Conservation (phyloP, 2,113 vertebrate genomes). For the Chloebia gouldiae region DNA sequence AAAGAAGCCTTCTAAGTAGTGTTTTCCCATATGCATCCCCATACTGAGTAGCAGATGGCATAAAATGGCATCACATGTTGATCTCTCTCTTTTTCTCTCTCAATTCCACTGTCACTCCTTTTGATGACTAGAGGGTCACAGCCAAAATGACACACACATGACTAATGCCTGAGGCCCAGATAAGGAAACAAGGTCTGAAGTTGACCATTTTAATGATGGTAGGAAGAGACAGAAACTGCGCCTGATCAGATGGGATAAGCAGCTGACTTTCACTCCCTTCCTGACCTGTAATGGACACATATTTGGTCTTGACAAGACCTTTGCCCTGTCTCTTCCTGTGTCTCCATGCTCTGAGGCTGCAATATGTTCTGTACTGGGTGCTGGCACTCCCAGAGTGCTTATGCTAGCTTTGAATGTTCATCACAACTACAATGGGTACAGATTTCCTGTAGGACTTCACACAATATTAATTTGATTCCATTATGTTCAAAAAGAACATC, state of each 20-base stretch:
- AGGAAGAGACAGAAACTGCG: neutral
- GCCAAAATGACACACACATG: neutral
- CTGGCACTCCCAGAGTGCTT: neutral
- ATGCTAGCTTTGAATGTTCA: neutral
- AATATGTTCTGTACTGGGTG: fast-evolving
- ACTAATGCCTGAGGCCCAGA: neutral
- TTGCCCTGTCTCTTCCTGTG: neutral
- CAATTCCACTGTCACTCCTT: neutral
- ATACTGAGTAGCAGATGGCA: constrained; percentile 1
- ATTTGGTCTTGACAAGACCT: neutral
- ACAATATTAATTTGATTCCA: neutral
- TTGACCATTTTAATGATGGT: neutral
- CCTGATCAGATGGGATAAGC: neutral
- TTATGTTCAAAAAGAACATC: neutral
- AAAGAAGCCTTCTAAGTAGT: neutral
- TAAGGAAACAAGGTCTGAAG: neutral
- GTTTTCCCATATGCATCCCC: neutral
- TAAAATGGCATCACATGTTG: neutral
- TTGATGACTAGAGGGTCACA: neutral
- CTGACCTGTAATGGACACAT: neutral
- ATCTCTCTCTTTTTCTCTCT: neutral
- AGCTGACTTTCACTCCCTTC: neutral
- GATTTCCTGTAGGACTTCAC: neutral
- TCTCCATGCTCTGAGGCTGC: neutral
- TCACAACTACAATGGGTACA: neutral